A percentile compares a stretch with the other conserved stretches of the same genome.
These are phyloP conservation scores for Crematogaster levior DNA, from an alignment of 2,888 invertebrate genomes.

Conservation along the genomic window DNA sequence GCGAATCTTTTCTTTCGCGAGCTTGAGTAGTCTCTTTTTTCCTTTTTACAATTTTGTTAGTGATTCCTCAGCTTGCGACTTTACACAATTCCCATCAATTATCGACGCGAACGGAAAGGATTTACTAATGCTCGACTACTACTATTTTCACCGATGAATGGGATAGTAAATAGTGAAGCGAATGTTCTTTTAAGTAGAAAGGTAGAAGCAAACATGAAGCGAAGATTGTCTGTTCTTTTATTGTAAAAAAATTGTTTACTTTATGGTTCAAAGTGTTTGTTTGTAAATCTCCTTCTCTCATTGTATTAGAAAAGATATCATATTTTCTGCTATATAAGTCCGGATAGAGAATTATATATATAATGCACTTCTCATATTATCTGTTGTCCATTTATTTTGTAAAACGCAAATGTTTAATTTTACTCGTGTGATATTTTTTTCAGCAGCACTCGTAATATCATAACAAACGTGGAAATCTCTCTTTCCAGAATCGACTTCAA, in stretches of 20 bases:
- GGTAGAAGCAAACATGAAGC: not conserved
- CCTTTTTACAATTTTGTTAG: not conserved
- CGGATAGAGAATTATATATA: not conserved
- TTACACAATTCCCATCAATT: not conserved
- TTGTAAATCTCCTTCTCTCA: not conserved
- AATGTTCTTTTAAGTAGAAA: not conserved
- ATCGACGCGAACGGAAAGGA: not conserved
- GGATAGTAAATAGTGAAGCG: not conserved
- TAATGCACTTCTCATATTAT: not conserved
- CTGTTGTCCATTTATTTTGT: not conserved
- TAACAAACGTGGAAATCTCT: conserved; percentile 22
- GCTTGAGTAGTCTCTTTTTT: too few species aligned
- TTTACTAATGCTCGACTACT: not conserved
- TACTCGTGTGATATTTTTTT: not conserved
- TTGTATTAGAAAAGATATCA: not conserved
- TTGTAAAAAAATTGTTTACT: too few species aligned
- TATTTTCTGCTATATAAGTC: not conserved
- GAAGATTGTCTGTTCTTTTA: not conserved
- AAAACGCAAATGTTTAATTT: not conserved
- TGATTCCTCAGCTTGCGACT: not conserved
- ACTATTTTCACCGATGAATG: not conserved
- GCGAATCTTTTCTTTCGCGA: not conserved
- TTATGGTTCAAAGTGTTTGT: not conserved
- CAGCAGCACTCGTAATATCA: not conserved
- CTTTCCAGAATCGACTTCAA: conserved; percentile 92